Conservation (phyloP, 2,888 invertebrate species). For the Griposia aprilina region DNA sequence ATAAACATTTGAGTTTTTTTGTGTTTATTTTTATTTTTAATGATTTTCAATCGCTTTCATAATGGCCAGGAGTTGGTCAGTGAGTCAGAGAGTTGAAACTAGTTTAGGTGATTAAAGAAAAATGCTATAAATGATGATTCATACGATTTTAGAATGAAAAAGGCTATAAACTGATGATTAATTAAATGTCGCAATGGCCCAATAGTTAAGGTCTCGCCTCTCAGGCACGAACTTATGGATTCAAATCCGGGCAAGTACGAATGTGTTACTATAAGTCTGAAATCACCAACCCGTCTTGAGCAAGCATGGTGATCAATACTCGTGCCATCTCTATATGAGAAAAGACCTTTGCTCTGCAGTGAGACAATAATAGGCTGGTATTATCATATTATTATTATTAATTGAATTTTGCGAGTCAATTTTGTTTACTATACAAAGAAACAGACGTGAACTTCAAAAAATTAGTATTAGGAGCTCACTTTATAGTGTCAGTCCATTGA, state of each 20-base stretch:
- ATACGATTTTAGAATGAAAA: too few species aligned
- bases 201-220: neutral
- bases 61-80: neutral
- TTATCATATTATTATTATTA: neutral
- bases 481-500: slow-evolving; percentile 36
- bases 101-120: neutral
- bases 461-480: slow-evolving; percentile 22
- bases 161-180: neutral
- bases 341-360: neutral
- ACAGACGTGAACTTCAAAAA: slow-evolving; percentile 18
- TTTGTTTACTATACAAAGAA: neutral
- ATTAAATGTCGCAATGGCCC: neutral
- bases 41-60: neutral
- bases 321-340: neutral
- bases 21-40: neutral
- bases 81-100: neutral
- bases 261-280: too few species aligned
- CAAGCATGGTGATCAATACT: neutral
- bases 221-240: neutral
- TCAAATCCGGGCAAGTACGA: neutral
- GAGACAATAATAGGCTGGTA: neutral
- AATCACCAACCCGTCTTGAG: neutral
- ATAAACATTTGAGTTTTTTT: neutral
- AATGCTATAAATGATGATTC: too few species aligned
- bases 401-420: too few species aligned